Evolutionary conservation across 2,797 vertebrate genomes (phyloP).

Genomic region (Pseudochirops corinnae): DNA sequence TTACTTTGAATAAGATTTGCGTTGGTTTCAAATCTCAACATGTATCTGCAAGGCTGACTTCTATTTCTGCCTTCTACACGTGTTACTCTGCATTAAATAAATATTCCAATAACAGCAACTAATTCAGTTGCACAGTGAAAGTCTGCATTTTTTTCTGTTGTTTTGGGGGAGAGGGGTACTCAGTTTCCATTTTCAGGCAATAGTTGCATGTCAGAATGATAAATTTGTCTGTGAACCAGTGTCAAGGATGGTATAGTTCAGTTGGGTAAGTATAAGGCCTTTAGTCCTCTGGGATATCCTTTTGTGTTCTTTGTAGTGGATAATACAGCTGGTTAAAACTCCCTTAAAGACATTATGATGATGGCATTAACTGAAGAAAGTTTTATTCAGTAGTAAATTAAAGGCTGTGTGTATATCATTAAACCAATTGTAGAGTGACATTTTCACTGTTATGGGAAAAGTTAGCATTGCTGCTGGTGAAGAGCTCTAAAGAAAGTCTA

Average conservation of each 20-base stretch:
- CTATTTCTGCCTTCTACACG: constrained; percentile 48
- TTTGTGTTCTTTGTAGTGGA: constrained; percentile 52
- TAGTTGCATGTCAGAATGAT: constrained; percentile 66
- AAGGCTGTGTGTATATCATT: background rate
- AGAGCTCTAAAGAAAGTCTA: constrained; percentile 51
- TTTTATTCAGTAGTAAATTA: constrained; percentile 15
- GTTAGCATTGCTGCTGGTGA: constrained; percentile 25
- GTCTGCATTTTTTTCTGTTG: background rate
- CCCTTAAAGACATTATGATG: constrained; percentile 39
- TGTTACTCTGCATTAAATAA: constrained; percentile 20
- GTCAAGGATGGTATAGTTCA: constrained; percentile 58
- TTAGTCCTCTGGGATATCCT: constrained; percentile 80
- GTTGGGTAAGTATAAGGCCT: constrained; percentile 82
- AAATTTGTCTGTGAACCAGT: constrained; percentile 48
- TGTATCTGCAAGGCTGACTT: background rate
- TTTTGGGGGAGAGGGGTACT: background rate
- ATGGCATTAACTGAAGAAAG: constrained; percentile 58
- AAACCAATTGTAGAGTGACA: background rate
- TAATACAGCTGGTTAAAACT: constrained; percentile 45
- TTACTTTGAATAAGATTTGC: background rate
- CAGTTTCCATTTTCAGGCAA: constrained; percentile 48
- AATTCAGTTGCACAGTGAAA: background rate
- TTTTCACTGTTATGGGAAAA: background rate
- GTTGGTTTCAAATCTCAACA: background rate
- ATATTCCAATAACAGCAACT: constrained; percentile 37